These are phyloP conservation scores for Phyto melanocephala DNA, from an alignment of 2,888 invertebrate genomes.

Conservation along the genomic window DNA sequence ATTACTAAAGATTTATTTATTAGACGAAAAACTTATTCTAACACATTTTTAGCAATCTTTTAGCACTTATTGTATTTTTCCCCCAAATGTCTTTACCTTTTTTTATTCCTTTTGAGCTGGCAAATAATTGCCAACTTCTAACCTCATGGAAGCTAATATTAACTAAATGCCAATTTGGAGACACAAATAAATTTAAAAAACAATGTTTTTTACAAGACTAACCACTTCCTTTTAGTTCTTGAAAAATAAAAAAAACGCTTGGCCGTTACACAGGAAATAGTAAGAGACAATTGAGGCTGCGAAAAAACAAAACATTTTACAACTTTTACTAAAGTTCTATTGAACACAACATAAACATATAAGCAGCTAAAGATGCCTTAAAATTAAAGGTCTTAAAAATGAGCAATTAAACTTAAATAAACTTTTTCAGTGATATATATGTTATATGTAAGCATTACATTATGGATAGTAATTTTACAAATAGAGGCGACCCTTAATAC, in stretches of 20 bases:
- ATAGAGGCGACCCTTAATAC: too few relatives aligned
- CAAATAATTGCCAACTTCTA: too few relatives aligned
- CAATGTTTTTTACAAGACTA: background rate
- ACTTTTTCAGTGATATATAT: too few relatives aligned
- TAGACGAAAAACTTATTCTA: conserved; percentile 17
- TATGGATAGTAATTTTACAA: too few relatives aligned
- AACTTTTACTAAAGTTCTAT: conserved; percentile 29
- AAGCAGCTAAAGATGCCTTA: too few relatives aligned
- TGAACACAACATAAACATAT: too few relatives aligned
- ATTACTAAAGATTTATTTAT: too few relatives aligned
- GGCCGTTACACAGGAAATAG: background rate
- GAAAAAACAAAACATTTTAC: conserved; percentile 12
- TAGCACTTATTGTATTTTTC: background rate
- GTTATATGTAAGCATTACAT: too few relatives aligned
- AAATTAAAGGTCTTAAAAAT: too few relatives aligned
- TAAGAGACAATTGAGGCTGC: conserved; percentile 30
- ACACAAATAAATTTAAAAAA: conserved; percentile 11
- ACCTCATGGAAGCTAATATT: background rate
- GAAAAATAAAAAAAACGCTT: background rate
- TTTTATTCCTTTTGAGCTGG: background rate
- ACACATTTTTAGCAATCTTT: background rate
- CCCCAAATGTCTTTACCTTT: background rate
- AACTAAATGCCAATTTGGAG: conserved; percentile 25
- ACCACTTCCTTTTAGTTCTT: conserved; percentile 36
- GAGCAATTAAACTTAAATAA: too few relatives aligned